phyloP scores from a whole-genome alignment of 1,140 invertebrate genomes.

The Adelges cooleyi region DNA sequence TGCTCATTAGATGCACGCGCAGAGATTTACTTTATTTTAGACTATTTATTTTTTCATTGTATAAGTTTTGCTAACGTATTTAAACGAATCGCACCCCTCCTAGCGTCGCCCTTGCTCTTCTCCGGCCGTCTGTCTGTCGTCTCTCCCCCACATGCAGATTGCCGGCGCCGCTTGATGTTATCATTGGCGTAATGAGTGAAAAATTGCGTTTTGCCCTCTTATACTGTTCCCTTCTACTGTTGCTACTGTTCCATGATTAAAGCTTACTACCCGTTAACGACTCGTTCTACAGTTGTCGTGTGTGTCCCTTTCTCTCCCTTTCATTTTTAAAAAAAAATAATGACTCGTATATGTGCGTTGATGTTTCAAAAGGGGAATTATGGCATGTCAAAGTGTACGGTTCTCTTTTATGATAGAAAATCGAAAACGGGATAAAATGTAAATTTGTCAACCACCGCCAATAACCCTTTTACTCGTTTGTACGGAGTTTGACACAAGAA shows the following conservation, averaged over 20 bases:
- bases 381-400: too few relatives aligned
- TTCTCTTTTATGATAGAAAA: too few relatives aligned
- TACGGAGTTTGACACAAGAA: too few relatives aligned
- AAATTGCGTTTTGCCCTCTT: constrained; percentile 26
- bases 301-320: constrained; percentile 1
- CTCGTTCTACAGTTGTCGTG: background rate
- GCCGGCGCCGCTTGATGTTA: constrained; percentile 16
- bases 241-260: background rate
- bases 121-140: background rate
- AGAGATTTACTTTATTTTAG: background rate
- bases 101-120: background rate
- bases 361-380: too few relatives aligned
- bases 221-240: background rate
- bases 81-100: background rate
- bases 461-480: too few relatives aligned
- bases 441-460: too few relatives aligned
- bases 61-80: constrained; percentile 1
- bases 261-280: constrained; percentile 12
- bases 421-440: too few relatives aligned
- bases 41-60: background rate
- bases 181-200: constrained; percentile 27
- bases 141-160: background rate
- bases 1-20: background rate
- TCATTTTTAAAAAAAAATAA: background rate
- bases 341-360: too few relatives aligned